Conservation (phyloP, 2,113 vertebrate species). For the Raja brachyura region DNA sequence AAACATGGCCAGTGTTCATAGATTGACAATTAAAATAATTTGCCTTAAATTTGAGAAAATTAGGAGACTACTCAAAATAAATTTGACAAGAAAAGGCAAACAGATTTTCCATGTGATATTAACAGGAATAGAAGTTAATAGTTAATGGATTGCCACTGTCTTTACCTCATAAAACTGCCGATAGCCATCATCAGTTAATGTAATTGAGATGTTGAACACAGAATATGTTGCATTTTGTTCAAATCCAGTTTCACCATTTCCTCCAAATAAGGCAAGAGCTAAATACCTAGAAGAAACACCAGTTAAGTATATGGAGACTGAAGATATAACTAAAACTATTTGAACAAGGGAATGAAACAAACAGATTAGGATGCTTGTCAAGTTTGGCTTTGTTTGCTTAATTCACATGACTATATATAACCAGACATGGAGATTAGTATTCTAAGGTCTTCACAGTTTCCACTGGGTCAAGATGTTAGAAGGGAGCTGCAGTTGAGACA, state of each 20-base stretch:
- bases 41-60: background rate
- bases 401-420: background rate
- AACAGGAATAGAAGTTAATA: background rate
- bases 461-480: background rate
- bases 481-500: background rate
- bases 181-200: constrained; percentile 85
- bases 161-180: constrained; percentile 86
- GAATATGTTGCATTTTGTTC: constrained; percentile 94
- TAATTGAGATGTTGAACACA: constrained; percentile 91
- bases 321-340: background rate
- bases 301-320: background rate
- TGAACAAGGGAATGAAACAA: background rate
- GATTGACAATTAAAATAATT: background rate
- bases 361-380: too few species aligned
- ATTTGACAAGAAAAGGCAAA: background rate
- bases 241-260: constrained; percentile 91
- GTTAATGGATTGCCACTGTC: background rate
- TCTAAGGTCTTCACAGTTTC: background rate
- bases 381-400: background rate
- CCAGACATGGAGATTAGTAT: background rate
- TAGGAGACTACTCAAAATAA: background rate
- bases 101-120: background rate
- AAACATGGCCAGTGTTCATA: too few species aligned
- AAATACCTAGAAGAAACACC: constrained; percentile 66
- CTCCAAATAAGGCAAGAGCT: constrained; percentile 85